These are phyloP conservation scores for Cuniculus paca DNA, from an alignment of 2,797 vertebrate species.

Conservation along the genomic window DNA sequence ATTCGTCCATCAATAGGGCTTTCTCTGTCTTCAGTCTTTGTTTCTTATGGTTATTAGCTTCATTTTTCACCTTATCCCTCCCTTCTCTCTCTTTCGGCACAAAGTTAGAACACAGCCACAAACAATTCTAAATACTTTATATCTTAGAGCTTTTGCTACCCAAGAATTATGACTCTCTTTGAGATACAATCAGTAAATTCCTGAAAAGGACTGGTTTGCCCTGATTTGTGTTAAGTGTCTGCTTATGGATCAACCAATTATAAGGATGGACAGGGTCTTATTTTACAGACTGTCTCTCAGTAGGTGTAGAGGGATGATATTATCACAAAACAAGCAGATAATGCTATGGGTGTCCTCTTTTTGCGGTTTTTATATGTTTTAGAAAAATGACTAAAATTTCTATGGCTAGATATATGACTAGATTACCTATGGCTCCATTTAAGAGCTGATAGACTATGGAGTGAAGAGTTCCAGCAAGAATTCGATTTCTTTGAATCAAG, in stretches of 20 bases:
- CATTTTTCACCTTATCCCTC: background rate
- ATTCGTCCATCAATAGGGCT: background rate
- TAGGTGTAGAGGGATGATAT: background rate
- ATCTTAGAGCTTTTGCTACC: background rate
- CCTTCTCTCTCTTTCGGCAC: background rate
- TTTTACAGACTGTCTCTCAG: background rate
- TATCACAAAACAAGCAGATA: background rate
- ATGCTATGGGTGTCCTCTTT: background rate
- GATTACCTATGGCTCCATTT: conserved; percentile 22
- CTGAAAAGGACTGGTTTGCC: background rate
- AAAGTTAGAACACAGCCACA: background rate
- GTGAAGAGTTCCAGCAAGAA: conserved; percentile 1
- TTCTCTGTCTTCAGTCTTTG: background rate
- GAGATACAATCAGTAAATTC: background rate
- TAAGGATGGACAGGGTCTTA: background rate
- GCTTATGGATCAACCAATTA: background rate
- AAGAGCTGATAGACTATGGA: background rate
- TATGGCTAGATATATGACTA: background rate
- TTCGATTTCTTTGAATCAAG: conserved; percentile 47
- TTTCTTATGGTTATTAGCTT: background rate
- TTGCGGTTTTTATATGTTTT: background rate
- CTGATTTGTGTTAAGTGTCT: background rate
- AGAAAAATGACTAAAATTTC: background rate
- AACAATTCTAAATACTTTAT: background rate
- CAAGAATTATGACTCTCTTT: background rate